These are phyloP conservation scores for Agrotis clavis DNA, from an alignment of 2,888 invertebrate genomes.

Conservation along the genomic window DNA sequence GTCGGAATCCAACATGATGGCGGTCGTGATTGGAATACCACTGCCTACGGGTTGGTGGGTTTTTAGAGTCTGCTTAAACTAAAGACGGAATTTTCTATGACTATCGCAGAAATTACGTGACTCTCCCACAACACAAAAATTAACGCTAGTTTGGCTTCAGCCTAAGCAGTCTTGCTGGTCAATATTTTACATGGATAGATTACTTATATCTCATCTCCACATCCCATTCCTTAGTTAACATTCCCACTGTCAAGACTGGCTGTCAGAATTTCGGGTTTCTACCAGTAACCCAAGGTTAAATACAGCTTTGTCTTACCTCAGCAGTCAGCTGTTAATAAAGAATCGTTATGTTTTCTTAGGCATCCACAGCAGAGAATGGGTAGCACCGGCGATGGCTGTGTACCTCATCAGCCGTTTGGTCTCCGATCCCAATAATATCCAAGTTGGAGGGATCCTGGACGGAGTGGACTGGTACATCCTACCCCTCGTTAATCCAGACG, in stretches of 20 bases:
- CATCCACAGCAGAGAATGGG: conserved; percentile 93
- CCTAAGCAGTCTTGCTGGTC: not conserved
- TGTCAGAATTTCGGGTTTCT: not conserved
- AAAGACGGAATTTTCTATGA: too few relatives aligned
- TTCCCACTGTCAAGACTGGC: not conserved
- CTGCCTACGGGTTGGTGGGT: too few relatives aligned
- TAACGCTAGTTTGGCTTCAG: too few relatives aligned
- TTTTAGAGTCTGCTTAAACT: too few relatives aligned
- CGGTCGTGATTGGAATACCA: too few relatives aligned
- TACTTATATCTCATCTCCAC: not conserved
- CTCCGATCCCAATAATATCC: conserved; percentile 73
- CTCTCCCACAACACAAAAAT: too few relatives aligned
- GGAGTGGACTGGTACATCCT: conserved; percentile 93
- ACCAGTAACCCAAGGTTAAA: not conserved
- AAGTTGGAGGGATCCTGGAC: conserved; percentile 83
- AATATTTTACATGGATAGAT: not conserved
- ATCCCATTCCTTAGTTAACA: not conserved
- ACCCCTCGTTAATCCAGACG: conserved; percentile 94
- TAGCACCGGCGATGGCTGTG: conserved; percentile 91
- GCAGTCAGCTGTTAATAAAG: not conserved
- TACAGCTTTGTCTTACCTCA: too few relatives aligned
- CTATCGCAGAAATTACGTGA: too few relatives aligned
- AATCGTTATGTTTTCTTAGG: conserved; percentile 71
- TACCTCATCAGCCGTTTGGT: conserved; percentile 91
- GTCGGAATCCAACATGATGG: too few relatives aligned